Evolutionary conservation across 1,140 invertebrate genomes (phyloP).

Genomic region (Drosophila ironensis): DNA sequence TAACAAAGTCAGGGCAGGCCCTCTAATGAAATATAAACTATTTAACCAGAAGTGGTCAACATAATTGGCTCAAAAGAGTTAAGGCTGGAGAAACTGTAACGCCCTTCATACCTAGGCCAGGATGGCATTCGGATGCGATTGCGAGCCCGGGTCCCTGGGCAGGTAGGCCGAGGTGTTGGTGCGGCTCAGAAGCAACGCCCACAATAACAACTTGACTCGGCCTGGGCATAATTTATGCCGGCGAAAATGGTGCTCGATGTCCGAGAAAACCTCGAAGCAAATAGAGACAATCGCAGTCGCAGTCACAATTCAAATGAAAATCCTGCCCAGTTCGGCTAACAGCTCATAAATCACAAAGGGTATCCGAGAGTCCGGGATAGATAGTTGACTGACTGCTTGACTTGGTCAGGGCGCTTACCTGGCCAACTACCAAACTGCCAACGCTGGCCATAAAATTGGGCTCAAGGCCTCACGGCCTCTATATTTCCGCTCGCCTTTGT

Average conservation of each 20-base stretch:
- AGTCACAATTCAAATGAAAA: slow-evolving; percentile 72
- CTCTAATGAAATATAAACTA: slow-evolving; percentile 52
- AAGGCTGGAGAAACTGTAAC: slow-evolving; percentile 52
- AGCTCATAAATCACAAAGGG: slow-evolving; percentile 68
- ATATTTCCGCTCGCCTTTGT: slow-evolving; percentile 36
- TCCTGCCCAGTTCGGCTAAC: slow-evolving; percentile 45
- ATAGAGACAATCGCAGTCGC: slow-evolving; percentile 31
- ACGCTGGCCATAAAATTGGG: slow-evolving; percentile 43
- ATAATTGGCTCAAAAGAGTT: slow-evolving; percentile 75
- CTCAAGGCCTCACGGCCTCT: slow-evolving; percentile 64
- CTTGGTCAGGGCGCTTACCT: slow-evolving; percentile 37
- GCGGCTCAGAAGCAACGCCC: slow-evolving; percentile 50
- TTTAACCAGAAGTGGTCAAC: slow-evolving; percentile 71
- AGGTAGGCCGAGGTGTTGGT: slow-evolving; percentile 32
- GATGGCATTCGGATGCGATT: not conserved
- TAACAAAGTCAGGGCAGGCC: slow-evolving; percentile 53
- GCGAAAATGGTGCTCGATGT: slow-evolving; percentile 38
- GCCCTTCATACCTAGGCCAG: slow-evolving; percentile 6
- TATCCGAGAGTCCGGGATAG: slow-evolving; percentile 17
- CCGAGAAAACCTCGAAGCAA: slow-evolving; percentile 45
- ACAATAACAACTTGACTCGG: slow-evolving; percentile 78
- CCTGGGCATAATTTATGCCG: slow-evolving; percentile 69
- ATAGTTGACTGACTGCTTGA: slow-evolving; percentile 75
- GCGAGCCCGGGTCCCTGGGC: not conserved
- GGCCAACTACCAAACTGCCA: slow-evolving; percentile 5